phyloP scores from a whole-genome alignment of 2,113 vertebrate species.

The Danionella cerebrum region DNA sequence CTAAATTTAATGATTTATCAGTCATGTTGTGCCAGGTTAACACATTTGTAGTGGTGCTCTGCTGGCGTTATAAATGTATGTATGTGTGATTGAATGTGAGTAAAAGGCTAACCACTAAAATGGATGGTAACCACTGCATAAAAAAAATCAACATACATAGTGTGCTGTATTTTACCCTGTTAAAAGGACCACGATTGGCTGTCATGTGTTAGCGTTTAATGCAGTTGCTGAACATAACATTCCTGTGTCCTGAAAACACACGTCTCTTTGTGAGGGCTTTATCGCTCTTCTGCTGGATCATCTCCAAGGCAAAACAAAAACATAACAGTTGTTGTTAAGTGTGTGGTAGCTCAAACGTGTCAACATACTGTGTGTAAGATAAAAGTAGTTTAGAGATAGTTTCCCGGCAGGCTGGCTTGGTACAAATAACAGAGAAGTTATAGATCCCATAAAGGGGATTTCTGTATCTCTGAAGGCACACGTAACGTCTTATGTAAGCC shows the following conservation, averaged over 20 bases:
- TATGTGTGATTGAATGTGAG: too few species aligned
- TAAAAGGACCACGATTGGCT: neutral
- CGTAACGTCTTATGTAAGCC: neutral
- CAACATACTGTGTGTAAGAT: neutral
- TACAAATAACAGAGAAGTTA: neutral
- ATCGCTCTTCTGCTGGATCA: neutral
- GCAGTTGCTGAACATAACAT: neutral
- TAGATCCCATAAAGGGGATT: neutral
- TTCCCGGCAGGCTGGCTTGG: neutral
- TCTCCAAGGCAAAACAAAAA: constrained; percentile 10
- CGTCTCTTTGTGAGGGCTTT: neutral
- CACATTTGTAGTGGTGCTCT: too few species aligned
- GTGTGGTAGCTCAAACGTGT: neutral
- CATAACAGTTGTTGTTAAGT: neutral
- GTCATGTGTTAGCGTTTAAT: neutral
- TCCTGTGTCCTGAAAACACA: neutral
- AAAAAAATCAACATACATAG: too few species aligned
- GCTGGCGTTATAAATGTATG: too few species aligned
- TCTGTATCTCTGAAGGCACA: neutral
- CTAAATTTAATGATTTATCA: too few species aligned
- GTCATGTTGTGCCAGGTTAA: too few species aligned
- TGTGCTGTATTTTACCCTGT: too few species aligned
- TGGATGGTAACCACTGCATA: too few species aligned
- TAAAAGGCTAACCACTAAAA: too few species aligned
- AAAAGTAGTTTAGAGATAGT: neutral